Base-by-base conservation (phyloP, 2,113 vertebrate genomes). In the Hydropotes inermis region DNA sequence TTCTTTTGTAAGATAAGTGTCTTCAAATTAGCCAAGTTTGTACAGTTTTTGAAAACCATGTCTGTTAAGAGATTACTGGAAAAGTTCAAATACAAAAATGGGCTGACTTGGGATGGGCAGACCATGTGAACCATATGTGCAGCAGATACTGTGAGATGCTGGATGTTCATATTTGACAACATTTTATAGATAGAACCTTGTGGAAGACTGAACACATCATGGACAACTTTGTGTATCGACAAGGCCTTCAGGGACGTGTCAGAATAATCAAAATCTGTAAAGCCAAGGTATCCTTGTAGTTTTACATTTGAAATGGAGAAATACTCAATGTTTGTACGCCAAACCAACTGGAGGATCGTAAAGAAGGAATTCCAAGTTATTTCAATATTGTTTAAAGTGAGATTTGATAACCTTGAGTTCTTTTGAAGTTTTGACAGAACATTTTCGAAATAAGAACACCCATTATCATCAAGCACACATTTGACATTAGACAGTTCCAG, bases 41-140 rank as follows among this genome's bases (percentile, higher is more conserved):
- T 3, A 96, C 99, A 99, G 33, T 99, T 98, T 85, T 98, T 52
- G 95, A 99, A 99, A 96, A 99, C 83, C 0, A 88, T 3, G 0
- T 99, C 99, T 0, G 99, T 99, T 52, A 99, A 8, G 15, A 99
- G 98, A 85, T 99, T 99, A 87, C 96, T 92, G 4, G 99, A 99
- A 96, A 99, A 99, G 95, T 99, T 98, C 94, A 99, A 94, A 81
- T 99, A 91, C 13, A 96, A 93, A 91, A 99, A 98, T 10, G 76
- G 95, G 93, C 99, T 99, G 13, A 81, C 95, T 13, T 91, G 96
- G 0, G 74, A 74, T 19, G 99, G 99, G 93, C 99, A 99, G 58
- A 99, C 99, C 99, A 99, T 99, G 89, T 99, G 99, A 10, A 99
- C 85, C 11, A 99, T 98, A 43, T 91, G 97, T 0, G 99, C 54